Evolutionary conservation across 2,888 invertebrate species (phyloP), one percentile per base, ranked within the genome.

Genomic region (Carpatolechia fugitivella): DNA sequence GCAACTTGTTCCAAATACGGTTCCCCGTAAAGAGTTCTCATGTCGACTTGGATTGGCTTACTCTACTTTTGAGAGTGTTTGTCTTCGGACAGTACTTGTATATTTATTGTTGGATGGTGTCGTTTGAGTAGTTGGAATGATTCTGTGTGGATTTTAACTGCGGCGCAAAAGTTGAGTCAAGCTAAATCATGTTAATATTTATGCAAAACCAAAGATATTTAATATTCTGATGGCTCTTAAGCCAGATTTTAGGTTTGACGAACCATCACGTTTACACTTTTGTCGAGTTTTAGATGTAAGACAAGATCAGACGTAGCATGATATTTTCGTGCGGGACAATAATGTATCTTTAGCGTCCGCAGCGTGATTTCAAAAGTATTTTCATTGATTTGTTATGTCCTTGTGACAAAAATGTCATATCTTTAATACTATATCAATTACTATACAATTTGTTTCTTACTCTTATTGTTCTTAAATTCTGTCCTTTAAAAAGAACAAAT

Each of bases 321-420:
- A 36, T 36, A 14, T 81, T 74, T 72, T 74, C 62, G 70, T 60
- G 68, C 59, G 63, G 60, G 61, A 68, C 60, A 66, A 65, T 67
- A 70, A 70, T 60, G 59, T 52, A 41, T 40, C 40, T 57, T 60
- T 59, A 60, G 60, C 54, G 58, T 48, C 56, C 61, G 44, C 55
- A 64, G 61, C n/a, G 65, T 69, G 63, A 64, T 61, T 68, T 56
- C 61, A 53, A 41, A 41, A 35, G 31, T 30, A 29, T 52, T 41
- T 50, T 38, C 38, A 36, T 50, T 14, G 48, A 40, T 51, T 30
- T 18, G 52, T 52, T 52, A 52, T 41, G 52, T 52, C 52, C 18
- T 41, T 10, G 40, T 10, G 52, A 52, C 52, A 52, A 52, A 41
- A 52, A 52, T 31, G 14, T 33, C 41, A 41, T 52, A 52, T 52